Percentiles rank a stretch among this genome's conserved stretches.
These are phyloP conservation scores for Sebastes umbrosus DNA, from an alignment of 2,797 vertebrate genomes.

Conservation along the genomic window DNA sequence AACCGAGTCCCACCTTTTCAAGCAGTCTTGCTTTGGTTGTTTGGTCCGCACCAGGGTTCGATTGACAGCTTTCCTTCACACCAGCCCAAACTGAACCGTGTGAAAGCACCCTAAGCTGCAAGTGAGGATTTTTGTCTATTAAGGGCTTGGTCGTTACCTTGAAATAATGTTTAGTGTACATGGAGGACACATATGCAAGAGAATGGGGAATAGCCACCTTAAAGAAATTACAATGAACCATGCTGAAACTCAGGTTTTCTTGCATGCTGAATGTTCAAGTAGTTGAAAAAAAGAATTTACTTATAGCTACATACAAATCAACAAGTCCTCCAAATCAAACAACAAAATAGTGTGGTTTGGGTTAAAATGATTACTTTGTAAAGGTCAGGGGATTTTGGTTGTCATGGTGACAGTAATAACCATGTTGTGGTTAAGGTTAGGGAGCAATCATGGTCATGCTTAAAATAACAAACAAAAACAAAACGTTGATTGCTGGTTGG, in stretches of 20 bases:
- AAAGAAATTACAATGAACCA: not conserved
- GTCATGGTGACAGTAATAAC: not conserved
- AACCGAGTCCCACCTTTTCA: too few relatives aligned
- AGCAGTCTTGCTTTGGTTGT: too few relatives aligned
- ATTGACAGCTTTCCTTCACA: too few relatives aligned
- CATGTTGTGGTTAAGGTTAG: not conserved
- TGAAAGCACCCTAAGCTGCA: too few relatives aligned
- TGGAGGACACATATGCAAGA: not conserved
- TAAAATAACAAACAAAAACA: not conserved
- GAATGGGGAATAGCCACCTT: not conserved
- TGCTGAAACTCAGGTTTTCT: not conserved
- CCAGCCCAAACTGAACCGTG: too few relatives aligned
- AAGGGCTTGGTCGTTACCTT: not conserved
- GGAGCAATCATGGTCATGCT: not conserved
- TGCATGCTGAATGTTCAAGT: not conserved
- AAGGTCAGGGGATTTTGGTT: not conserved
- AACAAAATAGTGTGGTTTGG: not conserved
- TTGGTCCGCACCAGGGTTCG: too few relatives aligned
- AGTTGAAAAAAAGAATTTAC: not conserved
- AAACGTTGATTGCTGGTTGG: too few relatives aligned
- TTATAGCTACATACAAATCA: not conserved
- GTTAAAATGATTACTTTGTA: not conserved
- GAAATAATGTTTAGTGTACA: not conserved
- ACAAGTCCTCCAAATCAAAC: not conserved
- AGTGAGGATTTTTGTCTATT: not conserved